These are phyloP conservation scores for Procambarus clarkii DNA, from an alignment of 1,140 invertebrate species.

Conservation along the genomic window DNA sequence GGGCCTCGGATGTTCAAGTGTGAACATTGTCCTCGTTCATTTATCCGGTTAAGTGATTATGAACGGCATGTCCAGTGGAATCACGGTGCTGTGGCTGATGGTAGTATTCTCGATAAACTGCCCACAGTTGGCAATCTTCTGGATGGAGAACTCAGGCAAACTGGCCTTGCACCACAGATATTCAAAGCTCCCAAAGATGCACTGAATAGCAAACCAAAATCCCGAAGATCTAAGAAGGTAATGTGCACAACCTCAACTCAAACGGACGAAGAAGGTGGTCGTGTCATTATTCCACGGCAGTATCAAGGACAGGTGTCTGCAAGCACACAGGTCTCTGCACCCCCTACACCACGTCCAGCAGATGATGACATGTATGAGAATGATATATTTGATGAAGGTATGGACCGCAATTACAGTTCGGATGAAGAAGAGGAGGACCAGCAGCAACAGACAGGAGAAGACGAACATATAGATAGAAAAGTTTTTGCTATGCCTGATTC, in stretches of 20 bases:
- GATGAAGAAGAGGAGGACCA: constrained; percentile 65
- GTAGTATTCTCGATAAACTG: constrained; percentile 60
- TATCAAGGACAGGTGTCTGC: constrained; percentile 61
- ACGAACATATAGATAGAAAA: constrained; percentile 15
- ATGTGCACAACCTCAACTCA: constrained; percentile 71
- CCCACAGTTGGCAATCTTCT: constrained; percentile 52
- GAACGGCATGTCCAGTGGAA: constrained; percentile 72
- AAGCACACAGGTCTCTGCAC: constrained; percentile 62
- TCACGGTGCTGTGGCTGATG: constrained; percentile 70
- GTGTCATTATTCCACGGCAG: constrained; percentile 70
- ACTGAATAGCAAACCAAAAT: constrained; percentile 46
- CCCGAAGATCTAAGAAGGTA: constrained; percentile 41
- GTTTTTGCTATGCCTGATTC: constrained; percentile 45
- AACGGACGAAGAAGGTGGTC: constrained; percentile 70
- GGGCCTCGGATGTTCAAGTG: constrained; percentile 72
- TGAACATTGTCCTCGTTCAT: constrained; percentile 70
- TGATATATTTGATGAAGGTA: constrained; percentile 72
- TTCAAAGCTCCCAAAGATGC: constrained; percentile 70
- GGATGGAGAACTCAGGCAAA: constrained; percentile 63
- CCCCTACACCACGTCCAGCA: constrained; percentile 66
- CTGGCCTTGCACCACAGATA: constrained; percentile 49
- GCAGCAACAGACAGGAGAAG: constrained; percentile 16
- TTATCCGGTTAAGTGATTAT: constrained; percentile 71
- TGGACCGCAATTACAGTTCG: constrained; percentile 72
- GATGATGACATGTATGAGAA: constrained; percentile 72